A percentile compares a stretch with the other conserved stretches of the same genome.
phyloP scores from a whole-genome alignment of 2,797 vertebrate genomes.

The Emydoidea blandingii region DNA sequence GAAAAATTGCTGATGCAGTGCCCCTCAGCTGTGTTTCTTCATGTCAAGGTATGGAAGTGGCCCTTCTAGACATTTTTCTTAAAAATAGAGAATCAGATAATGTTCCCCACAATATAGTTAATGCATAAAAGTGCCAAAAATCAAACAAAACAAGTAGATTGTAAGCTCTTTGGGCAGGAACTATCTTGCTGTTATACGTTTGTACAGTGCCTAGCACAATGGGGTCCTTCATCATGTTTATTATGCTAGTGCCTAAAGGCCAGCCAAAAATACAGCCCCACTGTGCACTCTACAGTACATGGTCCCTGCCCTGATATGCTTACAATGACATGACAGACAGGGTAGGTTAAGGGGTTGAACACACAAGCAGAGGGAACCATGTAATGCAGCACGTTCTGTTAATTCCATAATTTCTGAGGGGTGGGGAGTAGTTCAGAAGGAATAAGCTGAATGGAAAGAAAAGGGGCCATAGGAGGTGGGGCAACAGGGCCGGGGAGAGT shows the following conservation, averaged over 20 bases:
- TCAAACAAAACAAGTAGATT: neutral
- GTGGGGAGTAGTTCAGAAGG: neutral
- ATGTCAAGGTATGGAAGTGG: neutral
- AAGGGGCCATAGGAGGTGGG: neutral
- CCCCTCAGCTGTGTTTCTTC: neutral
- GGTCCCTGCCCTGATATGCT: neutral
- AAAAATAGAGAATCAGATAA: neutral
- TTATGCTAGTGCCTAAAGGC: neutral
- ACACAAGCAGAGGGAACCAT: neutral
- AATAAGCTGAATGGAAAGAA: neutral
- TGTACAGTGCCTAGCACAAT: neutral
- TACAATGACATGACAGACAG: neutral
- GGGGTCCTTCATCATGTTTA: neutral
- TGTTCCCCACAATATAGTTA: neutral
- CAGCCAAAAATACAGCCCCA: neutral
- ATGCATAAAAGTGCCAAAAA: neutral
- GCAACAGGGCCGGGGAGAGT: neutral
- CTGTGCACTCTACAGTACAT: neutral
- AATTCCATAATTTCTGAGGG: neutral
- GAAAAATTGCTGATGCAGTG: neutral
- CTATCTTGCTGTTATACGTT: neutral
- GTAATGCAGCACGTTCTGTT: neutral
- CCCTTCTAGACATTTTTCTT: neutral
- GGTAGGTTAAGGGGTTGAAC: neutral
- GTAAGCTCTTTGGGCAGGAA: neutral